phyloP scores from a whole-genome alignment of 92 coral and sea anemone species.

The Siderastrea siderea region DNA sequence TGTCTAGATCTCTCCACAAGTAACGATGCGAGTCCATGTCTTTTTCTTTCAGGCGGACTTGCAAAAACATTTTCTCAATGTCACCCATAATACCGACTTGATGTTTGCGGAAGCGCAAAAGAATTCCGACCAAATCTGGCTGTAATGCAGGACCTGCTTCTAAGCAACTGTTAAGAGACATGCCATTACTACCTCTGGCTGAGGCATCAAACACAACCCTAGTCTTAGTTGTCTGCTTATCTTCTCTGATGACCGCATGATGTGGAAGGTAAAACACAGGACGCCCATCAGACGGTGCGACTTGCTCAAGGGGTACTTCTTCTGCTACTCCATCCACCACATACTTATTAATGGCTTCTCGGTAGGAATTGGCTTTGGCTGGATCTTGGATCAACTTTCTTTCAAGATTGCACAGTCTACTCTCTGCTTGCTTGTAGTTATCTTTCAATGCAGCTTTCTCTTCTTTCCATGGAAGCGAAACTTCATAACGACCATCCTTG shows the following conservation, averaged over 20 bases:
- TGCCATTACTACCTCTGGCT: slow-evolving; percentile 2
- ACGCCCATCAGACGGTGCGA: slow-evolving; percentile 13
- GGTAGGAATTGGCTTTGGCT: neutral
- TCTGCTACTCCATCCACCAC: slow-evolving; percentile 32
- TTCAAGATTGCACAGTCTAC: slow-evolving; percentile 30
- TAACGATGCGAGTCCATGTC: slow-evolving; percentile 52
- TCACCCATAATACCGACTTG: slow-evolving; percentile 49
- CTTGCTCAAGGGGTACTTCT: slow-evolving; percentile 39
- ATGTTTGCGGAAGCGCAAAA: slow-evolving; percentile 51
- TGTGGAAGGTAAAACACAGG: slow-evolving; percentile 54
- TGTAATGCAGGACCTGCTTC: slow-evolving; percentile 47
- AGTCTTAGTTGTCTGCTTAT: slow-evolving; percentile 45
- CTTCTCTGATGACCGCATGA: slow-evolving; percentile 21
- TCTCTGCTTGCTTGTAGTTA: slow-evolving; percentile 18
- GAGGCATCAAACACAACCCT: slow-evolving; percentile 70
- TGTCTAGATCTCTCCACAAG: slow-evolving; percentile 58
- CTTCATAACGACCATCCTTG: slow-evolving; percentile 44
- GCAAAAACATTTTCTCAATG: slow-evolving; percentile 60
- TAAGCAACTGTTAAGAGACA: slow-evolving; percentile 48
- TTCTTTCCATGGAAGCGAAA: slow-evolving; percentile 50
- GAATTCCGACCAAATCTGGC: slow-evolving; percentile 30
- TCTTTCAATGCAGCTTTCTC: neutral
- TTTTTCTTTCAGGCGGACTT: slow-evolving; percentile 36
- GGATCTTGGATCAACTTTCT: slow-evolving; percentile 26
- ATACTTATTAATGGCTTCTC: slow-evolving; percentile 45